phyloP scores from a whole-genome alignment of 2,888 invertebrate species.

The Andrena hattorfiana region DNA sequence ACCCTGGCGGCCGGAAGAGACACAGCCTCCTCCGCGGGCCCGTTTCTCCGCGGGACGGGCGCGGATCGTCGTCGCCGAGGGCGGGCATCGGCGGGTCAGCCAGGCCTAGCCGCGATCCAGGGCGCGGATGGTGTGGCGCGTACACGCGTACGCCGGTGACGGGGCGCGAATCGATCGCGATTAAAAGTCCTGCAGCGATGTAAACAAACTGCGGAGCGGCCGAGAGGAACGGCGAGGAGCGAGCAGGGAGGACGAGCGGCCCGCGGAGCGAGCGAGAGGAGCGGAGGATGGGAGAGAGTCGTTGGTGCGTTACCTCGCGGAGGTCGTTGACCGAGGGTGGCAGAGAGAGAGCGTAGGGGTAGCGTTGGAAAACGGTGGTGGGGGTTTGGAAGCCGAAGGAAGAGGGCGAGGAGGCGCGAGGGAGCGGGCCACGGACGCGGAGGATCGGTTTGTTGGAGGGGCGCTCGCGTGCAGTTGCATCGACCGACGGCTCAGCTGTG shows the following conservation, averaged over 20 bases:
- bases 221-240: constrained; percentile 57
- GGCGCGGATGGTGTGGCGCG: background rate
- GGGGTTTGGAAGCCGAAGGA: constrained; percentile 48
- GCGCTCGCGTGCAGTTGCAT: constrained; percentile 82
- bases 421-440: background rate
- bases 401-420: constrained; percentile 55
- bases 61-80: background rate
- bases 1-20: constrained; percentile 61
- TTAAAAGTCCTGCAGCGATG: constrained; percentile 81
- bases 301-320: constrained; percentile 77
- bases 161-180: constrained; percentile 76
- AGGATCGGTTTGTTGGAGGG: constrained; percentile 60
- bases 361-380: constrained; percentile 56
- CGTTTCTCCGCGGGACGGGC: background rate
- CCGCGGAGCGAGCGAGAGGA: constrained; percentile 34
- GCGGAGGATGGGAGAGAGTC: constrained; percentile 60
- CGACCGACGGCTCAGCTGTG: constrained; percentile 82
- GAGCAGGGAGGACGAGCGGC: constrained; percentile 25
- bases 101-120: background rate
- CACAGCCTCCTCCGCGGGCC: constrained; percentile 15
- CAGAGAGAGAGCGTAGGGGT: constrained; percentile 71
- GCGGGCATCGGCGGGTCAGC: background rate
- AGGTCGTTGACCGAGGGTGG: constrained; percentile 83
- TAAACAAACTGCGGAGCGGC: constrained; percentile 80
- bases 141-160: constrained; percentile 35